Evolutionary conservation across 2,113 vertebrate genomes (phyloP), one percentile per base, ranked within the genome.

Genomic region (Chamaea fasciata): DNA sequence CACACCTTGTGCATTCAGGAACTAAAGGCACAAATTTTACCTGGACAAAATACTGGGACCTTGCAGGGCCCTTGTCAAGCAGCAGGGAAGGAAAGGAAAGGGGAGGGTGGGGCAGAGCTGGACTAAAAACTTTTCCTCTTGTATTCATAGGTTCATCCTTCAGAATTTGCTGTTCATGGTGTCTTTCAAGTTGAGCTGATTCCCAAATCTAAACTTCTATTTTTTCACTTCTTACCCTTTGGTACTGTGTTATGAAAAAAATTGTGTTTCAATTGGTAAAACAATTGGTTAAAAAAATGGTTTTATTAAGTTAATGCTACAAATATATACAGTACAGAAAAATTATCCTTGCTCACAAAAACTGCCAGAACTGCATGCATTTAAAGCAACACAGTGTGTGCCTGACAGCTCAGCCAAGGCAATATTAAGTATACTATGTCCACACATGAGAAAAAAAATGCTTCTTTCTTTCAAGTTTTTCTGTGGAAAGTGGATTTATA

Each of bases 21-120:
- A 56, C 8, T 23, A 12, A 78, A 70, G 24, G 17, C 15, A 82
- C 5, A 53, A 31, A 42, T 83, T 87, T 64, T 68, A 10, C 11
- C 69, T 76, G 31, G 15, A n/a, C 53, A 68, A 83, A 79, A 47
- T 19, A 24, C 3, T 39, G 10, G 10, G 49, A 31, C 3, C 21
- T 67, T 42, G 7, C 7, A 63, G 2, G 11, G 10, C 6, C 26
- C 8, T 41, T 19, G 3, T 16, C 0, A 1, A 74, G 39, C 3
- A 23, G 4, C 4, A 56, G 21, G 4, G 9, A 56, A 70, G 18
- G 8, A 13, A 47, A 55, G 17, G 8, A 15, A 47, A 49, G 11
- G 4, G 5, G 7, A 56, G 4, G 6, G 13, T 27, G 6, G 9
- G 22, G 15, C 5, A 60, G 12, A 7, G 10, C 8, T 13, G 24